A percentile compares a stretch with the other conserved stretches of the same genome.
These are phyloP conservation scores for Azorinus chamasolen DNA, from an alignment of 2,888 invertebrate genomes.

Conservation along the genomic window DNA sequence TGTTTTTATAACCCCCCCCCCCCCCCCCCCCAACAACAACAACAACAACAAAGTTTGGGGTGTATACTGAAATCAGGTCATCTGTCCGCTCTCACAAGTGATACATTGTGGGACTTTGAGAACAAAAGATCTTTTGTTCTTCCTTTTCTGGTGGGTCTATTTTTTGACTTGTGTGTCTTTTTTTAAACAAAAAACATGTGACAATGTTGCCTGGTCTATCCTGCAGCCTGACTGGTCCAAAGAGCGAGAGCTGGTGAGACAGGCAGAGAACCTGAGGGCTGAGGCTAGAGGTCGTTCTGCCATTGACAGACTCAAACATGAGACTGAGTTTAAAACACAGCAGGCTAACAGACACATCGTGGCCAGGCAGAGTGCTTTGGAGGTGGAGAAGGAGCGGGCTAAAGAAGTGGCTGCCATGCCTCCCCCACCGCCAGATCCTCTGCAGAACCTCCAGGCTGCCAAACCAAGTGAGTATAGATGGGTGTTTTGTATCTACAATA, in stretches of 20 bases:
- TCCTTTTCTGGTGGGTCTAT: too few species aligned
- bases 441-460: slow-evolving; percentile 46
- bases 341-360: slow-evolving; percentile 77
- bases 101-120: too few species aligned
- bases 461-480: slow-evolving; percentile 52
- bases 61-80: too few species aligned
- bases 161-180: too few species aligned
- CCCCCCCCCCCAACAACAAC: too few species aligned
- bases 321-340: slow-evolving; percentile 69
- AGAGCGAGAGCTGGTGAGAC: slow-evolving; percentile 65
- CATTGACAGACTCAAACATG: slow-evolving; percentile 69
- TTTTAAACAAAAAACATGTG: too few species aligned
- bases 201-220: background rate
- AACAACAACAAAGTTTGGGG: too few species aligned
- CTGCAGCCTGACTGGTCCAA: slow-evolving; percentile 64
- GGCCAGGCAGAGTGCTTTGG: slow-evolving; percentile 80
- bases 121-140: too few species aligned
- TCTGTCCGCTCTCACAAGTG: background rate
- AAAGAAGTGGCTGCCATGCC: slow-evolving; percentile 81
- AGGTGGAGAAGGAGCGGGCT: slow-evolving; percentile 79
- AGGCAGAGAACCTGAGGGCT: slow-evolving; percentile 71
- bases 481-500: too few species aligned
- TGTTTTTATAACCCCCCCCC: too few species aligned
- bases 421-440: slow-evolving; percentile 80
- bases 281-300: slow-evolving; percentile 74